Conservation (phyloP, 2,797 vertebrate species). For the Lithobates pipiens region DNA sequence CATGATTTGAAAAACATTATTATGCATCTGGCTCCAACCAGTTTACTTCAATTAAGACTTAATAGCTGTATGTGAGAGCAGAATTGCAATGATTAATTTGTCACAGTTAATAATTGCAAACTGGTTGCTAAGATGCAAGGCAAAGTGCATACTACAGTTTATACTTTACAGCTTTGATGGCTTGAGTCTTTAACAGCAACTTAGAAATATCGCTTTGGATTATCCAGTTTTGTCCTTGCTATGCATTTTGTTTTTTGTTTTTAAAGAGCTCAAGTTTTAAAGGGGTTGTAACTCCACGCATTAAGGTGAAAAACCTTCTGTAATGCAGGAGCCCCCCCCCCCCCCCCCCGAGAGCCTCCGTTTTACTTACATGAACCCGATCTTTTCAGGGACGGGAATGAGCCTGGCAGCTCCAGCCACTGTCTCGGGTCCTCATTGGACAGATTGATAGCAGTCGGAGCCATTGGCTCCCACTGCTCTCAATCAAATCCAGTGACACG, state of each 20-base stretch:
- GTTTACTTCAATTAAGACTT: conserved; percentile 47
- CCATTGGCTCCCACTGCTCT: too few species aligned
- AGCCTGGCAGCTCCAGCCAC: too few species aligned
- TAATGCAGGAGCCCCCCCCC: too few species aligned
- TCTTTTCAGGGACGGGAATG: too few species aligned
- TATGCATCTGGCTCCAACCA: conserved; percentile 32
- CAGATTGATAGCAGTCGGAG: too few species aligned
- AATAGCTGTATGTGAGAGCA: conserved; percentile 32
- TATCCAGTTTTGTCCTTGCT: not conserved
- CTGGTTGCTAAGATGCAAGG: conserved; percentile 45
- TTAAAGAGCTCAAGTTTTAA: not conserved
- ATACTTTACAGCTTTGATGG: not conserved
- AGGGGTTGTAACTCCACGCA: too few species aligned
- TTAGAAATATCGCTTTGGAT: not conserved
- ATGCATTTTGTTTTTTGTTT: not conserved
- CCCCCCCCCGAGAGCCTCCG: too few species aligned
- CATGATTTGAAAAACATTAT: conserved; percentile 4
- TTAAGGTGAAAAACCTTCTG: too few species aligned
- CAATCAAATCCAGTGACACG: too few species aligned
- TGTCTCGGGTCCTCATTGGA: too few species aligned
- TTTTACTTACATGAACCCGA: too few species aligned
- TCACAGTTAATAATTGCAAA: conserved; percentile 48
- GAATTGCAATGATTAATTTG: conserved; percentile 54
- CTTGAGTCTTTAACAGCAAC: not conserved
- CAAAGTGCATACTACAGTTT: not conserved